Percentiles rank a stretch among this genome's conserved stretches.
Conservation (phyloP, 2,888 invertebrate species). For the Nymphalis urticae region DNA sequence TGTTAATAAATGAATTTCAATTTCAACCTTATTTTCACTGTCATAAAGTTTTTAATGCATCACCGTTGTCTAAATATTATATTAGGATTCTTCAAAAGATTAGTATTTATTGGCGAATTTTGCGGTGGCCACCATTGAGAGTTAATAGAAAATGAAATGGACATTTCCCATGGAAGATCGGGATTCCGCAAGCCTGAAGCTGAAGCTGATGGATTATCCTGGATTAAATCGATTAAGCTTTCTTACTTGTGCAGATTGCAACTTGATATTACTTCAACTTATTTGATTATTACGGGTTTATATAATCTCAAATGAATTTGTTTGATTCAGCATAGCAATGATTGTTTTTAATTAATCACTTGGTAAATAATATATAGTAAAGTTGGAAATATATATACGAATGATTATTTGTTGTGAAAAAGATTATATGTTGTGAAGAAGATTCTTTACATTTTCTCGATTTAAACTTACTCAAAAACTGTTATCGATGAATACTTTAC, state of each 20-base stretch:
- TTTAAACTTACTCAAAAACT: no score
- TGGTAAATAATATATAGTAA: no score
- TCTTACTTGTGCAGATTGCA: neutral
- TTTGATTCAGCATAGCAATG: neutral
- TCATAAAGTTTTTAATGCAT: conserved; percentile 11
- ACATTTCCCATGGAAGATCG: conserved; percentile 21
- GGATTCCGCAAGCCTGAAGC: conserved; percentile 12
- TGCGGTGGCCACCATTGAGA: conserved; percentile 23
- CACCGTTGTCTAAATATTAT: neutral
- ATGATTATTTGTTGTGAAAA: no score
- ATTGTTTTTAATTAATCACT: no score
- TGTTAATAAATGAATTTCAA: neutral
- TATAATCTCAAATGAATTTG: neutral
- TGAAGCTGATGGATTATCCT: conserved; percentile 12
- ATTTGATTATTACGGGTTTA: neutral
- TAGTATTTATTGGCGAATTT: conserved; percentile 38
- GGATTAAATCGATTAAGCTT: conserved; percentile 12
- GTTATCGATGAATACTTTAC: no score
- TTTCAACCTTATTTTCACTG: neutral
- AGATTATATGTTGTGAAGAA: no score
- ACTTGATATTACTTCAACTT: neutral
- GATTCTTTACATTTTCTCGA: no score
- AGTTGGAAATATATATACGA: no score
- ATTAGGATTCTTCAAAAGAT: conserved; percentile 29
- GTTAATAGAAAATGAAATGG: conserved; percentile 33